Evolutionary conservation across 2,888 invertebrate genomes (phyloP).

Genomic region (Rhamphomyia laevipes): DNA sequence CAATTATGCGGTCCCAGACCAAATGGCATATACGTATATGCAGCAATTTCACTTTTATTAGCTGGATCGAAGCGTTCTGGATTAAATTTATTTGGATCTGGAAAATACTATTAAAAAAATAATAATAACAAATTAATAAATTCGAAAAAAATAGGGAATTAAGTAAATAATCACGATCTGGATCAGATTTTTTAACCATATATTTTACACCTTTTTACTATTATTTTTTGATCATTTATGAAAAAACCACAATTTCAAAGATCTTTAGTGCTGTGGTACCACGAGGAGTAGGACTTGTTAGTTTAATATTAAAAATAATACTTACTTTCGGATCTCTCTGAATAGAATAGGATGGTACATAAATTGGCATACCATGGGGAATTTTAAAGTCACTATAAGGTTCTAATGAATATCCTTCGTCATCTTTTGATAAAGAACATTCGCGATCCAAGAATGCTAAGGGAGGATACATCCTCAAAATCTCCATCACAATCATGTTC

Average conservation of each 20-base stretch:
- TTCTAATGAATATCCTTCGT: constrained; percentile 21
- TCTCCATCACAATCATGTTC: constrained; percentile 34
- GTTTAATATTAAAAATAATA: neutral
- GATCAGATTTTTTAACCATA: too few relatives aligned
- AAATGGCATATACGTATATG: constrained; percentile 15
- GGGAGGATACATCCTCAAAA: constrained; percentile 33
- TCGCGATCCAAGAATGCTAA: constrained; percentile 33
- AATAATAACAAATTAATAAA: too few relatives aligned
- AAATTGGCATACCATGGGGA: constrained; percentile 31
- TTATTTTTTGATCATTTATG: too few relatives aligned
- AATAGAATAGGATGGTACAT: constrained; percentile 29
- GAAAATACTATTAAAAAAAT: constrained; percentile 5
- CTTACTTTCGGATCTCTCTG: constrained; percentile 32
- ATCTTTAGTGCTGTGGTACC: too few relatives aligned
- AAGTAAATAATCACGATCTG: too few relatives aligned
- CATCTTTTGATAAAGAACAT: constrained; percentile 20
- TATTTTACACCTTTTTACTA: neutral
- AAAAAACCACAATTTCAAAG: too few relatives aligned
- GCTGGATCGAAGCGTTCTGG: constrained; percentile 17
- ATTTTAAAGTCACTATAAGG: constrained; percentile 25
- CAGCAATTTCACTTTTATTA: constrained; percentile 12
- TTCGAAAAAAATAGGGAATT: neutral
- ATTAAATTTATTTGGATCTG: constrained; percentile 15
- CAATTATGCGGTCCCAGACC: constrained; percentile 14
- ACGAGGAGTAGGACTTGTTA: too few relatives aligned